These are phyloP conservation scores for Noctua comes DNA, from an alignment of 2,888 invertebrate species.

Conservation along the genomic window DNA sequence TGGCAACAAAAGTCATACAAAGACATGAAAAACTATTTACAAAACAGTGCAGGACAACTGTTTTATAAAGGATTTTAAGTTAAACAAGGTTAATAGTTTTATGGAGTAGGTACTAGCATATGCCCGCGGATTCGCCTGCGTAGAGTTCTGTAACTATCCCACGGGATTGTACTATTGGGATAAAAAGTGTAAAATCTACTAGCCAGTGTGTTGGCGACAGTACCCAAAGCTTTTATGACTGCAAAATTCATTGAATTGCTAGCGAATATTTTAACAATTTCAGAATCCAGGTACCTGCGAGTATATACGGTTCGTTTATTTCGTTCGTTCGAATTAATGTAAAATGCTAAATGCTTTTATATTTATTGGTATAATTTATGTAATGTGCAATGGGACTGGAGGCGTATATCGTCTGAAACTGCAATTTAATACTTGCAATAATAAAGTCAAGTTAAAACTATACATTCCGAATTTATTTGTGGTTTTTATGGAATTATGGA, in stretches of 20 bases:
- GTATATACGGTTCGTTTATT: conserved; percentile 61
- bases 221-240: conserved; percentile 50
- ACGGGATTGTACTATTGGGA: no score
- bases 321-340: conserved; percentile 59
- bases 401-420: conserved; percentile 24
- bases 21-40: background rate
- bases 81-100: background rate
- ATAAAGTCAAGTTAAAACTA: conserved; percentile 27
- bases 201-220: conserved; percentile 1
- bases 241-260: conserved; percentile 53
- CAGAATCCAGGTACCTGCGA: conserved; percentile 44
- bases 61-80: background rate
- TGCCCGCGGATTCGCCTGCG: background rate
- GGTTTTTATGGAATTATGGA: background rate
- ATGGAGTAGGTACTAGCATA: background rate
- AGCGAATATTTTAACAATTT: conserved; percentile 63
- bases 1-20: background rate
- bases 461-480: background rate
- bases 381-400: conserved; percentile 30
- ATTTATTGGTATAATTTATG: conserved; percentile 59
- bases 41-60: background rate
- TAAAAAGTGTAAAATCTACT: no score
- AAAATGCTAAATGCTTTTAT: conserved; percentile 55
- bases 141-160: background rate
- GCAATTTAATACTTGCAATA: conserved; percentile 35